These are phyloP conservation scores for Atractosteus spatula DNA, from an alignment of 2,113 vertebrate genomes.

Conservation along the genomic window DNA sequence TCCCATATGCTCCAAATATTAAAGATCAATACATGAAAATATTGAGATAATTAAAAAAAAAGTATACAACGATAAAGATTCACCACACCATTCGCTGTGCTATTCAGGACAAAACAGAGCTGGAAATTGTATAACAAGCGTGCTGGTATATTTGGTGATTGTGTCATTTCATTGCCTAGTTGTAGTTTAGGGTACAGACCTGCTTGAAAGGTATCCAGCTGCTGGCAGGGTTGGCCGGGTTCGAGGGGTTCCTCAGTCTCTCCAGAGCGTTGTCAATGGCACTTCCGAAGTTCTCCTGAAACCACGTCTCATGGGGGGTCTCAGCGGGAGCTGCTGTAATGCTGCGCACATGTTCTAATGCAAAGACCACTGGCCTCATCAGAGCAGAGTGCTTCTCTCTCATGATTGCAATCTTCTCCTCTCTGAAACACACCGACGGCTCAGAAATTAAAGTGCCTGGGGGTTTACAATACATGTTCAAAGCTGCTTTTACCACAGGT, in stretches of 20 bases:
- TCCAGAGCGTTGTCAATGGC: conserved; percentile 84
- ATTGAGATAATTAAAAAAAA: no score
- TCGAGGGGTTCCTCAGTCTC: conserved; percentile 83
- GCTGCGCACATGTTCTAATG: conserved; percentile 90
- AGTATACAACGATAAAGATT: no score
- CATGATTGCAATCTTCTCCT: conserved; percentile 97
- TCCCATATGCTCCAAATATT: no score
- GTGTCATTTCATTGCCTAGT: no score
- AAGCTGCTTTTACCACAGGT: no score
- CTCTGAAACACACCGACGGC: conserved; percentile 59
- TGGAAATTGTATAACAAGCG: no score
- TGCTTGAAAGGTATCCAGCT: conserved; percentile 98
- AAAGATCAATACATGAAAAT: no score
- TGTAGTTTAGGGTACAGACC: conserved; percentile 50
- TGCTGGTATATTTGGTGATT: no score
- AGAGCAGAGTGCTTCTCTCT: conserved; percentile 94
- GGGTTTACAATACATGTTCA: no score
- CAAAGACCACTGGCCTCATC: conserved; percentile 96
- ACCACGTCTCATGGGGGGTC: conserved; percentile 96
- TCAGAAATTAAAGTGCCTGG: no score
- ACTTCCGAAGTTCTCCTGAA: conserved; percentile 92
- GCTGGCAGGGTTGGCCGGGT: conserved; percentile 91
- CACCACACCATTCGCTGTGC: no score
- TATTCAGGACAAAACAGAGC: no score
- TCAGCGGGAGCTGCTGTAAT: conserved; percentile 89